These are phyloP conservation scores for Chinchilla lanigera DNA, from an alignment of 2,113 vertebrate genomes.

Conservation along the genomic window DNA sequence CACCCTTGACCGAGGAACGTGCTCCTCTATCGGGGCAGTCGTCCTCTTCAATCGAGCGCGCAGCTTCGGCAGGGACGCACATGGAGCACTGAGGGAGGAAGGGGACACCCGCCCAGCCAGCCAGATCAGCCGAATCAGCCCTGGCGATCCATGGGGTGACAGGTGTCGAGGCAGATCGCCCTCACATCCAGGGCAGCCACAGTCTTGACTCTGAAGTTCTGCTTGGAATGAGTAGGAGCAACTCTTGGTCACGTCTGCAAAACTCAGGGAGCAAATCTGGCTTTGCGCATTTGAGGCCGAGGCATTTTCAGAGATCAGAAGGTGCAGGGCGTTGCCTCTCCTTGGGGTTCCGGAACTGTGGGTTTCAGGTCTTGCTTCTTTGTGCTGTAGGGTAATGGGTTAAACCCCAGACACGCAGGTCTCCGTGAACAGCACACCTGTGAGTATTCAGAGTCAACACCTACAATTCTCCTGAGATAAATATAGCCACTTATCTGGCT, in stretches of 20 bases:
- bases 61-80: no score
- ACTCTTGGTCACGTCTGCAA: neutral
- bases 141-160: no score
- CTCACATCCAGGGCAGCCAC: no score
- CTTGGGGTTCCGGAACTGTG: neutral
- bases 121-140: no score
- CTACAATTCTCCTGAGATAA: neutral
- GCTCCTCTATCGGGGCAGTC: no score
- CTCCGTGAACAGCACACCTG: neutral
- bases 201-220: slow-evolving; percentile 24
- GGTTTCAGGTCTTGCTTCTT: neutral
- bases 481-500: neutral
- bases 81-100: no score
- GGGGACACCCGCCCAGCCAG: no score
- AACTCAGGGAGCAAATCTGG: neutral
- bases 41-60: no score
- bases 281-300: neutral
- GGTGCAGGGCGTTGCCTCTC: neutral
- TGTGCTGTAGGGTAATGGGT: neutral
- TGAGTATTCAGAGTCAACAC: neutral
- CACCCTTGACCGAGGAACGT: no score
- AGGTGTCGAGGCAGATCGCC: no score
- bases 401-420: neutral
- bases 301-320: slow-evolving; percentile 8
- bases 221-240: slow-evolving; percentile 17